These are phyloP conservation scores for Psittacula cyanocephala DNA, from an alignment of 2,113 vertebrate genomes.

Conservation along the genomic window DNA sequence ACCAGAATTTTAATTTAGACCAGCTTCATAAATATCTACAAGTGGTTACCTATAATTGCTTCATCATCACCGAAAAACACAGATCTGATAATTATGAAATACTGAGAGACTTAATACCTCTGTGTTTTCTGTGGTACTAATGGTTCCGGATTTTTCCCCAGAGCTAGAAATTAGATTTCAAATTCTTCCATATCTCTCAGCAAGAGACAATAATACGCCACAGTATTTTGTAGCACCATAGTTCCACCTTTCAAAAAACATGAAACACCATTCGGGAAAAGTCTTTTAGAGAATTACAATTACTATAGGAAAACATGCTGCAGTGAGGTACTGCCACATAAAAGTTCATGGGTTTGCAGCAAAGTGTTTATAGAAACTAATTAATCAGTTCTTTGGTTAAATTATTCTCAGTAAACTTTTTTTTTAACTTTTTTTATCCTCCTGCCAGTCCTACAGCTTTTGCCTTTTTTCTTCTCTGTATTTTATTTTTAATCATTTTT, in stretches of 20 bases:
- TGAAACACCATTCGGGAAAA: background rate
- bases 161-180: conserved; percentile 7
- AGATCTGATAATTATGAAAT: conserved; percentile 27
- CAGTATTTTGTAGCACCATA: background rate
- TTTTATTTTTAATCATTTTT: background rate
- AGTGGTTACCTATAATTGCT: background rate
- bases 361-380: background rate
- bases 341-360: background rate
- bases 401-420: background rate
- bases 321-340: background rate
- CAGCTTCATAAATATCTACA: background rate
- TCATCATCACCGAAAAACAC: background rate
- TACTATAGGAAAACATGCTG: background rate
- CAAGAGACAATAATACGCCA: background rate
- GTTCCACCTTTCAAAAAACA: background rate
- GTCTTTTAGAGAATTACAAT: background rate
- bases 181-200: background rate
- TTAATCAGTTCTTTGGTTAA: background rate
- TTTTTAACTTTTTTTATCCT: background rate
- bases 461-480: background rate
- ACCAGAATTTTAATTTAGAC: background rate
- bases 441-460: background rate
- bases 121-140: background rate
- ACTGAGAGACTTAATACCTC: background rate
- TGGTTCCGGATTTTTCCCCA: background rate